These are phyloP conservation scores for Thinocorus orbignyianus DNA, from an alignment of 2,113 vertebrate genomes.

Conservation along the genomic window DNA sequence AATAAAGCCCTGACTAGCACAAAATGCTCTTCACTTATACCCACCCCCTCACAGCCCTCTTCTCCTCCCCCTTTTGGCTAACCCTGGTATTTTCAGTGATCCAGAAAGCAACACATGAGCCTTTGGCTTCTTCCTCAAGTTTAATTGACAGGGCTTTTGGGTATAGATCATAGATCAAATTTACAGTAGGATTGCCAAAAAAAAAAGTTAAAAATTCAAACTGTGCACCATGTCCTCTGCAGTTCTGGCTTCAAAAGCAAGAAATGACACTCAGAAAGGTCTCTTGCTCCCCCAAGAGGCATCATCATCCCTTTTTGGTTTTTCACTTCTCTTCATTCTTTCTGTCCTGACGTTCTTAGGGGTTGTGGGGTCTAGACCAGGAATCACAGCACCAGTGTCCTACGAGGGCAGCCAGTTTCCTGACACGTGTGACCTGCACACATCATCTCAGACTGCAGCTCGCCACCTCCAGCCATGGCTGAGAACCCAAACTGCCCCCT, in stretches of 20 bases:
- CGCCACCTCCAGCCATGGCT: background rate
- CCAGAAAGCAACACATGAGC: background rate
- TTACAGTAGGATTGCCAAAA: background rate
- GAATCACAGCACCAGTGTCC: background rate
- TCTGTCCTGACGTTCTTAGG: background rate
- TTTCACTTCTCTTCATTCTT: background rate
- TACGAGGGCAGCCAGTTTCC: background rate
- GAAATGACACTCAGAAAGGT: background rate
- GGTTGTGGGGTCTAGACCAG: background rate
- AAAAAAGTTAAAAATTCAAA: background rate
- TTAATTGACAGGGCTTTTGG: background rate
- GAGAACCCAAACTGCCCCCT: background rate
- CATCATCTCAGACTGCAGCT: background rate
- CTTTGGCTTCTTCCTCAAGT: background rate
- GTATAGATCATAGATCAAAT: background rate
- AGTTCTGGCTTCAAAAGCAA: background rate
- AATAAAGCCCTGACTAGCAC: background rate
- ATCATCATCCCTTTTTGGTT: background rate
- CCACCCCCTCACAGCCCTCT: background rate
- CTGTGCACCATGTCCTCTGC: background rate
- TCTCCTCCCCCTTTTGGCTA: background rate
- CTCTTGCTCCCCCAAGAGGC: background rate
- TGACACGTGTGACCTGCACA: accelerated
- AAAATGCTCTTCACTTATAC: background rate
- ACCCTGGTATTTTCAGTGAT: background rate